Base-by-base conservation (phyloP, 2,113 vertebrate species). In the Colinus virginianus region DNA sequence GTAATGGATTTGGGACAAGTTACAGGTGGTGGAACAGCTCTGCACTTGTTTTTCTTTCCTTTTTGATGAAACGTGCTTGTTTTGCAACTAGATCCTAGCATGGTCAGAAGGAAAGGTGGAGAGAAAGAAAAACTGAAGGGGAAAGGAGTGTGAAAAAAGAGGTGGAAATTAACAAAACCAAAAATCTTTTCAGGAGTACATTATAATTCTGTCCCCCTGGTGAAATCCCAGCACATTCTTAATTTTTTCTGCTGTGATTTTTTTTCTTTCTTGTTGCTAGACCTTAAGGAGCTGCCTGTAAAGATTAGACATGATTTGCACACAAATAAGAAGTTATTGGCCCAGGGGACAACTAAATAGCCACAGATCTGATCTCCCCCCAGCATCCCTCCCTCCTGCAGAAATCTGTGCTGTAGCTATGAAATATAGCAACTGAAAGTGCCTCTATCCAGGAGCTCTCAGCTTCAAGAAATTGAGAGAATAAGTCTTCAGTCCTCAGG, bases 21-120 rank as follows among this genome's bases (percentile, higher is more conserved):
- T 62, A 84, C 87, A 96, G 92, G 93, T 95, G 92, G 90, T 89
- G 90, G 94, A 92, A 96, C 94, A 92, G 61, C 90, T 84, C 86
- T 82, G 83, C 3, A 0, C 84, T 89, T 96, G 92, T 94, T 95
- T 91, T 90, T 36, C 86, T 90, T 77, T 53, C 43, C 81, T 55
- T 75, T 90, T 84, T 84, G 79, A 96, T 93, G 67, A 89, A 89
- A 76, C 1, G 0, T 17, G 72, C 30, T 93, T 72, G 7, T 80
- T 94, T 78, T 56, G 68, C 76, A 86, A 64, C 78, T 90, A 95
- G 95, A 87, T 93, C 87, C 66, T 3, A 15, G 53, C 0, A 0
- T 22, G 62, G 61, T 62, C 13, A 48, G 74, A 40, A 84, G 40
- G 34, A 69, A 26, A 16, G 30, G 45, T 40, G 53, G 70, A 84